phyloP scores from a whole-genome alignment of 2,888 invertebrate genomes.

The Athalia cordata region DNA sequence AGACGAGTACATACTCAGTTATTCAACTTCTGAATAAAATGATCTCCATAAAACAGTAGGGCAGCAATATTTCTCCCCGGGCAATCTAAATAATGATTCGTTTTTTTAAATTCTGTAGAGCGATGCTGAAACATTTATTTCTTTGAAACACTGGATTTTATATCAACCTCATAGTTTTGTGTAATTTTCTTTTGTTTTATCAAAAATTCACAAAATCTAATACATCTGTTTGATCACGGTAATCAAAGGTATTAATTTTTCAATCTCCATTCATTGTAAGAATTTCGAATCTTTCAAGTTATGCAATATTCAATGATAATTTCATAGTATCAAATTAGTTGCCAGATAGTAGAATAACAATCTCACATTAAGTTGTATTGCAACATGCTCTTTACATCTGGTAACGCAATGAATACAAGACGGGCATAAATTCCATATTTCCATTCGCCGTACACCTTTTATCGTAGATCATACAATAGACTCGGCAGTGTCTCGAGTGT shows the following conservation, averaged over 20 bases:
- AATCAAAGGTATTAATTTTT: not conserved
- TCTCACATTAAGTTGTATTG: not conserved
- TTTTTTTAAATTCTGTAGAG: not conserved
- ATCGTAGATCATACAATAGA: not conserved
- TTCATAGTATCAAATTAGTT: not conserved
- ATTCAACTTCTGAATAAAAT: constrained; percentile 61
- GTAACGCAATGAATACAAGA: not conserved
- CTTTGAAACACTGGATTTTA: constrained; percentile 2
- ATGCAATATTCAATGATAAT: not conserved
- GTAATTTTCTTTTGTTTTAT: not conserved
- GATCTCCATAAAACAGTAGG: constrained; percentile 59
- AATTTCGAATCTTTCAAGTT: not conserved
- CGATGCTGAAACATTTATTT: not conserved
- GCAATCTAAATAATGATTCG: constrained; percentile 43
- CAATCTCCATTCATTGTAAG: not conserved
- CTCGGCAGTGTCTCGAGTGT: not conserved
- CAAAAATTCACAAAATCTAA: not conserved
- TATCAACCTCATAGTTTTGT: not conserved
- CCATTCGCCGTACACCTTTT: no score
- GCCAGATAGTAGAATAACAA: not conserved
- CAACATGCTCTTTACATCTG: not conserved
- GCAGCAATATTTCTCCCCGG: constrained; percentile 61
- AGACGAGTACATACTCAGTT: constrained; percentile 43
- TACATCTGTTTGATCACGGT: not conserved
- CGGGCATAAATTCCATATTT: no score